Percentiles rank a stretch among this genome's conserved stretches.
Evolutionary conservation across 2,113 vertebrate species (phyloP).

Genomic region (Pimephales promelas): DNA sequence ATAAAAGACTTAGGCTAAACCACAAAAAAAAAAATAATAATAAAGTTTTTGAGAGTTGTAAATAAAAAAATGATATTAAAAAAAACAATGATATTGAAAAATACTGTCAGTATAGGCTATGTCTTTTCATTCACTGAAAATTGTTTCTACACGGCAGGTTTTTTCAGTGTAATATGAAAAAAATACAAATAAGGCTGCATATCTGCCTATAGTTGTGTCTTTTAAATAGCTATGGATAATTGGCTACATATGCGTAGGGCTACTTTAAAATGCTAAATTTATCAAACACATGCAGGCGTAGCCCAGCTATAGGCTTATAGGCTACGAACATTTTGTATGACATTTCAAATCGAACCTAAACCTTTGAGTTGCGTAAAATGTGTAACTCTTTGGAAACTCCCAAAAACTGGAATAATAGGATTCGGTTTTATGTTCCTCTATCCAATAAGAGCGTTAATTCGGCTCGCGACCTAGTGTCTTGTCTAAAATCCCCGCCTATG

Average conservation of each 20-base stretch:
- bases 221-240: not conserved
- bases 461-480: constrained; percentile 61
- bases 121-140: too few species aligned
- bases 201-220: not conserved
- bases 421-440: constrained; percentile 59
- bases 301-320: not conserved
- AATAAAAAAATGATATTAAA: too few species aligned
- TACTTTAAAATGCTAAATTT: not conserved
- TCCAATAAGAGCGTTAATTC: constrained; percentile 64
- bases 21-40: not conserved
- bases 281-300: not conserved
- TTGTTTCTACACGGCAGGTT: too few species aligned
- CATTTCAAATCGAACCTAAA: not conserved
- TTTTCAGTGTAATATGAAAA: too few species aligned
- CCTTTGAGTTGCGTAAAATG: not conserved
- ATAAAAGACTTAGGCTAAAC: not conserved
- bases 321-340: not conserved
- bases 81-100: too few species aligned
- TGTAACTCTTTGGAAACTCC: constrained; percentile 27
- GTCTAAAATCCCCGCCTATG: constrained; percentile 59
- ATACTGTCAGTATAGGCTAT: too few species aligned
- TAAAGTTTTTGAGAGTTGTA: too few species aligned
- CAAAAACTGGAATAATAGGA: constrained; percentile 33
- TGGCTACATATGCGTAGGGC: too few species aligned
- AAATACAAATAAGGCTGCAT: too few species aligned